phyloP scores from a whole-genome alignment of 2,113 vertebrate genomes.

The Rhizomys pruinosus region DNA sequence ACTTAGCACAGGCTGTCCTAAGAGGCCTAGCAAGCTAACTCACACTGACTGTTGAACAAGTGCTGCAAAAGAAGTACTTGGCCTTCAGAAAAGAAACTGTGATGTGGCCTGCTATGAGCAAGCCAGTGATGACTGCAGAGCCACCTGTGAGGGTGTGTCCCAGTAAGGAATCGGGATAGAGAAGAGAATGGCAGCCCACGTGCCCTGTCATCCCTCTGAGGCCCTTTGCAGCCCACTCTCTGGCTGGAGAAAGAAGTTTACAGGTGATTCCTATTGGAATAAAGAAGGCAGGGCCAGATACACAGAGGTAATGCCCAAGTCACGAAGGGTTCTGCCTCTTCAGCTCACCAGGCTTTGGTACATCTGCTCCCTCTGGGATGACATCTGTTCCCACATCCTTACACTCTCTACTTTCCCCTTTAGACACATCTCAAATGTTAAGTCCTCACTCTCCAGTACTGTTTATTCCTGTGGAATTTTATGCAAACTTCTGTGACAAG shows the following conservation, averaged over 20 bases:
- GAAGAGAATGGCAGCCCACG: not conserved
- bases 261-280: not conserved
- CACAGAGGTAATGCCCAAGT: not conserved
- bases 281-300: not conserved
- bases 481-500: not conserved
- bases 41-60: not conserved
- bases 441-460: not conserved
- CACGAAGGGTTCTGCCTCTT: not conserved
- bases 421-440: not conserved
- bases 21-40: not conserved
- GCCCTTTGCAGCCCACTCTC: not conserved
- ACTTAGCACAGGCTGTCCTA: not conserved
- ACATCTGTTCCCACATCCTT: not conserved
- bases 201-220: not conserved
- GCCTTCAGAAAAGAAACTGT: conserved; percentile 26
- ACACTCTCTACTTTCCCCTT: not conserved
- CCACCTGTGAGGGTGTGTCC: conserved; percentile 35
- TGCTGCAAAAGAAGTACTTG: not conserved
- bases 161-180: not conserved
- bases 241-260: not conserved
- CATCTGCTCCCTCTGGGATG: not conserved
- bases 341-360: not conserved
- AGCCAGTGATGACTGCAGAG: not conserved
- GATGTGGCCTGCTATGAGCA: conserved; percentile 30
- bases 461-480: not conserved